Conservation (phyloP, 2,113 vertebrate genomes). For the Melanotaenia duboulayi region DNA sequence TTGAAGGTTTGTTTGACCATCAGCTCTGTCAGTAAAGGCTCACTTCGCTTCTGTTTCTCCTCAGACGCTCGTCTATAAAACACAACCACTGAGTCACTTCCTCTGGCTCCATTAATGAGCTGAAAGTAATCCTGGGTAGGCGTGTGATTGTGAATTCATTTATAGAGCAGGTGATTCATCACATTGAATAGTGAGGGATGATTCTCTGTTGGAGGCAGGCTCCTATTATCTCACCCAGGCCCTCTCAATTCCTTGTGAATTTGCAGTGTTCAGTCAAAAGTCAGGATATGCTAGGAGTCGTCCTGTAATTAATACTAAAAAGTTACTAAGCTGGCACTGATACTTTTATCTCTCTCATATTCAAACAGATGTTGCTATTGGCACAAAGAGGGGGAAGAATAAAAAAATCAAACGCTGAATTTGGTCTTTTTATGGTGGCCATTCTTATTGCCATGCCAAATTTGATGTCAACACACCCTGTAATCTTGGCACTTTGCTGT, state of each 20-base stretch:
- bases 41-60: constrained; percentile 34
- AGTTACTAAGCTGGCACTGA: background rate
- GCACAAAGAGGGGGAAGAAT: background rate
- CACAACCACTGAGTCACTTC: constrained; percentile 70
- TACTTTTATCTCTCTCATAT: background rate
- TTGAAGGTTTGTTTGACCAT: background rate
- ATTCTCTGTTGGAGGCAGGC: constrained; percentile 40
- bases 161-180: constrained; percentile 68
- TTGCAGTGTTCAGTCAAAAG: constrained; percentile 9
- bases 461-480: too few relatives aligned
- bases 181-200: constrained; percentile 49
- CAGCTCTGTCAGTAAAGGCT: constrained; percentile 17
- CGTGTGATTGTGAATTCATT: constrained; percentile 68
- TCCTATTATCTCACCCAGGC: constrained; percentile 36
- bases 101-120: constrained; percentile 52
- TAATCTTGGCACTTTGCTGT: too few relatives aligned
- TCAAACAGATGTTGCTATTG: background rate
- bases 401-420: background rate
- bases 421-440: too few relatives aligned
- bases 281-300: background rate
- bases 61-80: constrained; percentile 51
- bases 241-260: constrained; percentile 15
- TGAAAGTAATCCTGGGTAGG: constrained; percentile 58
- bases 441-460: too few relatives aligned
- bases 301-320: background rate